A percentile compares a stretch with the other conserved stretches of the same genome.
Conservation (phyloP, 2,888 invertebrate genomes). For the Dorcus parallelipipedus region DNA sequence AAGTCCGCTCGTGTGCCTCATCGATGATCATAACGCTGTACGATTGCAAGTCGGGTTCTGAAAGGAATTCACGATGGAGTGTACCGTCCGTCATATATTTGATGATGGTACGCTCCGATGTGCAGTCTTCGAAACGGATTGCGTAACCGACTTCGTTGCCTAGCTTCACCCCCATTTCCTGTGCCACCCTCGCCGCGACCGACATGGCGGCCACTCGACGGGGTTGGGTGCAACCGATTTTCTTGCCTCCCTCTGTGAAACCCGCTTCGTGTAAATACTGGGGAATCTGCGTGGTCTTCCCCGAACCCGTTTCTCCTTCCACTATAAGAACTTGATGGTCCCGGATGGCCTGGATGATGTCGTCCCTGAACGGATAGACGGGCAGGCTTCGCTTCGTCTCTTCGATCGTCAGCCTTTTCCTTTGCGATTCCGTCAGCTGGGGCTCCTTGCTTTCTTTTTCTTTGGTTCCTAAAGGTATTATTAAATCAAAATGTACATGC, state of each 20-base stretch:
- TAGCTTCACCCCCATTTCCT: constrained; percentile 95
- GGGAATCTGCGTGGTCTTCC: constrained; percentile 98
- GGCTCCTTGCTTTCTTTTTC: constrained; percentile 56
- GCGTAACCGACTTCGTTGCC: constrained; percentile 89
- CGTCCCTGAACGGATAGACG: constrained; percentile 86
- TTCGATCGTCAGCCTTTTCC: constrained; percentile 75
- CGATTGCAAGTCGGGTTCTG: constrained; percentile 92
- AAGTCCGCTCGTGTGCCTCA: constrained; percentile 97
- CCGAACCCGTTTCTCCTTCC: constrained; percentile 98
- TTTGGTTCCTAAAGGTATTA: constrained; percentile 44
- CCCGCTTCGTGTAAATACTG: constrained; percentile 96
- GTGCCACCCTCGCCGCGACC: constrained; percentile 96
- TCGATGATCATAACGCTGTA: constrained; percentile 99
- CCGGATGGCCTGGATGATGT: constrained; percentile 86
- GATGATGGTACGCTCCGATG: constrained; percentile 91
- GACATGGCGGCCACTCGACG: constrained; percentile 99
- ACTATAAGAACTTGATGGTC: constrained; percentile 88
- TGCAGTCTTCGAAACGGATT: constrained; percentile 98
- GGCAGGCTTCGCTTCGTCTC: constrained; percentile 92
- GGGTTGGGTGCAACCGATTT: constrained; percentile 97
- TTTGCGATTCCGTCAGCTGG: constrained; percentile 64
- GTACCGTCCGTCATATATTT: constrained; percentile 99
- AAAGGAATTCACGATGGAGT: constrained; percentile 91
- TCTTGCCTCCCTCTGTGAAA: constrained; percentile 75
- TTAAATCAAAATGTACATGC: neutral